Evolutionary conservation across 35 echinoderm and acorn worm species (phyloP).

Genomic region (Eucidaris tribuloides): DNA sequence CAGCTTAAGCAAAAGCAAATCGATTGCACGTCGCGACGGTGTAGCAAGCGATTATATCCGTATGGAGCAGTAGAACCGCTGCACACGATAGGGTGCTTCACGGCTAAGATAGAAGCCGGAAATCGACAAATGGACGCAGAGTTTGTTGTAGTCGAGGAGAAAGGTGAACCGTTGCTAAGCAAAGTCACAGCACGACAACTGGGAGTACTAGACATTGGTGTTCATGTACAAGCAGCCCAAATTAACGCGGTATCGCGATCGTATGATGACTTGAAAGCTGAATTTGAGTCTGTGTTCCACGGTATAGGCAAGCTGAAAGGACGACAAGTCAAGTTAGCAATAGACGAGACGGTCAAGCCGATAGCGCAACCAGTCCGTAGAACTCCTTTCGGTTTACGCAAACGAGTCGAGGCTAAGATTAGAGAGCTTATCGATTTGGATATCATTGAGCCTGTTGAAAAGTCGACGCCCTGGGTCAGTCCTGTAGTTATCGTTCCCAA

Average conservation of each 20-base stretch:
- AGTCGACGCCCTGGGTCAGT: background rate
- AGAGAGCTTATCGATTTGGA: constrained; percentile 6
- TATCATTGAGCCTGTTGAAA: background rate
- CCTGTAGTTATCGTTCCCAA: constrained; percentile 28
- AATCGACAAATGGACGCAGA: background rate
- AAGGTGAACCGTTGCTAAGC: background rate
- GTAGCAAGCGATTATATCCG: background rate
- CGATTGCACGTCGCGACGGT: background rate
- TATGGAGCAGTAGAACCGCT: too few relatives aligned
- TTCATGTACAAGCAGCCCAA: background rate
- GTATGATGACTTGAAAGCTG: background rate
- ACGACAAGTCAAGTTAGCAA: background rate
- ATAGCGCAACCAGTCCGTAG: constrained; percentile 11
- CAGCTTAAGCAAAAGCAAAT: background rate
- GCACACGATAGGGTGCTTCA: background rate
- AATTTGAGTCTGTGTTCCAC: background rate
- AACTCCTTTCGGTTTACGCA: background rate
- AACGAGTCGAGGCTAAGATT: background rate
- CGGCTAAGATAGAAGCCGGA: background rate
- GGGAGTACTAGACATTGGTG: background rate
- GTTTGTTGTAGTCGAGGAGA: background rate
- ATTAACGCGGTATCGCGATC: background rate
- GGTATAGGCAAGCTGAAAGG: constrained; percentile 23
- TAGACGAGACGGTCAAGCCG: constrained; percentile 6
- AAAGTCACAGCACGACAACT: background rate